Evolutionary conservation across 2,888 invertebrate genomes (phyloP), one percentile per base, ranked within the genome.

Genomic region (Auanema freiburgensis): DNA sequence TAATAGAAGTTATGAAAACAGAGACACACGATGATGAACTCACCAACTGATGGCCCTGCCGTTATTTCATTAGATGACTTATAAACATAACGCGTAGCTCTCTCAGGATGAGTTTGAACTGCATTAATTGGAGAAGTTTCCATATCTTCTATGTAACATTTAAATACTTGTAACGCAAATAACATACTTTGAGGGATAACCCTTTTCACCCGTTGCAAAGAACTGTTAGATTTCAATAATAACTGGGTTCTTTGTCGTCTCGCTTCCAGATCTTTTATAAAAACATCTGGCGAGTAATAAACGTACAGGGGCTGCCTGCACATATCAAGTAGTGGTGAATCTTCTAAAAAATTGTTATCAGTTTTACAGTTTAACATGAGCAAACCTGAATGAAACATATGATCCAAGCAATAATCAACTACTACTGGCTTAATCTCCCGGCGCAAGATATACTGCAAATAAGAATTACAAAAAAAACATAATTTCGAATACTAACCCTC

Each of bases 371-470:
- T 5, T 6, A 57, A 57, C 10, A 25, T 23, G 23, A 6, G 21
- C 4, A 4, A 14, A 41, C 63, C 66, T 6, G 63, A 33, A 46
- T 67, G 64, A 25, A 58, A 57, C 12, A n/a, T 42, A 54, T 72
- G 72, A 18, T 72, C 69, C 40, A 72, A 51, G 42, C 69, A 70
- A 49, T 72, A 72, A 44, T 70, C 69, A 5, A 72, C 60, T 1
- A 60, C 53, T 8, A 70, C 63, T 5, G 44, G 43, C n/a, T 50
- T 23, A 2, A 54, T 52, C 46, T 72, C 69, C 6, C 65, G 50
- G n/a, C 69, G 65, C 33, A 64, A 51, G 10, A 66, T 55, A 10
- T 64, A 59, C 62, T 69, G 52, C 25, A 64, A 65, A 14, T 21
- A 16, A 14, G n/a, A n/a, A n/a, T n/a, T 50, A 14, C 16, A 16